Conservation (phyloP, 2,113 vertebrate species). For the Felis chaus region DNA sequence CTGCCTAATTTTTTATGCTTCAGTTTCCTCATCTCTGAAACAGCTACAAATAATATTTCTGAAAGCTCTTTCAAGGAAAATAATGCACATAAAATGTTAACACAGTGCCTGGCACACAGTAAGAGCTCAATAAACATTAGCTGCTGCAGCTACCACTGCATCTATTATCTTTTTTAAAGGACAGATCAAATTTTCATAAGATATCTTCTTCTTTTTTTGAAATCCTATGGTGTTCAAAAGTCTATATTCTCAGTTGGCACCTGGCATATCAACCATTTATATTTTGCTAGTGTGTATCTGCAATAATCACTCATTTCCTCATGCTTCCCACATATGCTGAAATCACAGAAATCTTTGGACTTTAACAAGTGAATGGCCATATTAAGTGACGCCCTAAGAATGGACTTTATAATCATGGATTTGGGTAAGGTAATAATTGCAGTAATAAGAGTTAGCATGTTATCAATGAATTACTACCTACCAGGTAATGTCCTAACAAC, state of each 20-base stretch:
- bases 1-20: not conserved
- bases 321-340: not conserved
- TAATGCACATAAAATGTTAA: not conserved
- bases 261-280: not conserved
- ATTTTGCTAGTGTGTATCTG: not conserved
- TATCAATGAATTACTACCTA: not conserved
- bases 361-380: not conserved
- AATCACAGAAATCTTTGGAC: not conserved
- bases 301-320: not conserved
- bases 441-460: not conserved
- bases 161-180: not conserved
- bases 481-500: not conserved
- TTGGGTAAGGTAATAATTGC: not conserved
- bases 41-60: not conserved
- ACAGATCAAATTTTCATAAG: not conserved
- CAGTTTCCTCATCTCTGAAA: not conserved
- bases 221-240: not conserved
- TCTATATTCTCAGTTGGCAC: not conserved
- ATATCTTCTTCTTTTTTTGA: not conserved
- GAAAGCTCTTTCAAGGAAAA: not conserved
- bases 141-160: not conserved
- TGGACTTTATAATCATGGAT: not conserved
- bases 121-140: not conserved
- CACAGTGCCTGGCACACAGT: not conserved
- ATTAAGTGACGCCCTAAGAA: not conserved